Evolutionary conservation across 2,113 vertebrate genomes (phyloP).

Genomic region (Lycaon pictus): DNA sequence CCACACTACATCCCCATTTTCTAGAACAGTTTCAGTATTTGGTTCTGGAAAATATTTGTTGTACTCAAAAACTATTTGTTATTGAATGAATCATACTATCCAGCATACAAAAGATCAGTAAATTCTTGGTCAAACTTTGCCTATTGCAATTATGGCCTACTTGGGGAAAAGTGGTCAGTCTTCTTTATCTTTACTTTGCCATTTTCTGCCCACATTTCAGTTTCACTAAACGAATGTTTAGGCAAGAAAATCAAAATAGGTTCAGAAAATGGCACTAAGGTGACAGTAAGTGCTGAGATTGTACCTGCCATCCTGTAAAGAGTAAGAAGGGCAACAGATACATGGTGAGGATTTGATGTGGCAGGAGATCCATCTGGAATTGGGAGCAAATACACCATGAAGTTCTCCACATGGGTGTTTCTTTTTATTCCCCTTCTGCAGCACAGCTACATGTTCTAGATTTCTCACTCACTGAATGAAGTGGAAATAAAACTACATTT

Average conservation of each 20-base stretch:
- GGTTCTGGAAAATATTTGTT: background rate
- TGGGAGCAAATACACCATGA: background rate
- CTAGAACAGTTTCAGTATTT: background rate
- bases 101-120: background rate
- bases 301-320: background rate
- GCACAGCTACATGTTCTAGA: background rate
- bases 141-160: background rate
- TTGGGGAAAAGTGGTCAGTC: background rate
- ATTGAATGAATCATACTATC: background rate
- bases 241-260: background rate
- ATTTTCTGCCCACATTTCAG: background rate
- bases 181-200: background rate
- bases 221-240: background rate
- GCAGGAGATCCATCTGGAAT: background rate
- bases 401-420: background rate
- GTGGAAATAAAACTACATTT: background rate
- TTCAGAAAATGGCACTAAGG: background rate
- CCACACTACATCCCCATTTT: background rate
- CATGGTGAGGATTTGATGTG: background rate
- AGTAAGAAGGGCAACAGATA: background rate
- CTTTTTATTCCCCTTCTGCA: background rate
- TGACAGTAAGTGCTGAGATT: background rate
- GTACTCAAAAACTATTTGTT: background rate
- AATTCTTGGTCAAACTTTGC: background rate
- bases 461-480: background rate